These are phyloP conservation scores for Hirtodrosophila trivittata DNA, from an alignment of 2,888 invertebrate genomes.

Conservation along the genomic window DNA sequence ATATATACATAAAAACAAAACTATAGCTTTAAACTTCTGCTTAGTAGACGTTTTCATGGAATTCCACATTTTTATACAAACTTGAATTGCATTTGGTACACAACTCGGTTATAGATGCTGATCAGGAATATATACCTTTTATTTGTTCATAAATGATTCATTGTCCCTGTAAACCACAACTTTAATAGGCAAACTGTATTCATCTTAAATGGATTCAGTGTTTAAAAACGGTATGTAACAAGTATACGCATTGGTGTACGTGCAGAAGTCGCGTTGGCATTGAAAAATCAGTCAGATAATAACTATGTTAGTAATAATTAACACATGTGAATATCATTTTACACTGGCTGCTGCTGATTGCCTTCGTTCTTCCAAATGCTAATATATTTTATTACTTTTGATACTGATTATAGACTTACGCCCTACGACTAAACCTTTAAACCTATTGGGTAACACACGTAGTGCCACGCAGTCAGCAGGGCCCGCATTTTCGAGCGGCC, in stretches of 20 bases:
- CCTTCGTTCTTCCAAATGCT: neutral
- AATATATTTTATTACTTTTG: conserved; percentile 26
- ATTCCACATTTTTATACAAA: too few species aligned
- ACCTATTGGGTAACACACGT: conserved; percentile 58
- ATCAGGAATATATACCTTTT: too few species aligned
- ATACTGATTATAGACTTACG: conserved; percentile 39
- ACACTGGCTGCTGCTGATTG: conserved; percentile 23
- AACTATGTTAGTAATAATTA: conserved; percentile 32
- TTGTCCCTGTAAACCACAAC: too few species aligned
- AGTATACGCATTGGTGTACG: neutral
- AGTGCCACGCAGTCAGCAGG: conserved; percentile 11
- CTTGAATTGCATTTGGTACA: too few species aligned
- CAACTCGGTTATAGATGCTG: too few species aligned
- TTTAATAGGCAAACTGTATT: too few species aligned
- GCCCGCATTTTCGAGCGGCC: conserved; percentile 47
- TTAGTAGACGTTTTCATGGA: too few species aligned
- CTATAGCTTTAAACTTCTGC: too few species aligned
- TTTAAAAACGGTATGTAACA: too few species aligned
- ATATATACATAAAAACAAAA: neutral
- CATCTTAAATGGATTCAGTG: too few species aligned
- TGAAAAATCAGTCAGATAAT: conserved; percentile 21
- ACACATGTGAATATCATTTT: conserved; percentile 37
- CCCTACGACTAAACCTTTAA: too few species aligned
- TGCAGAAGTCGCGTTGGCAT: conserved; percentile 21
- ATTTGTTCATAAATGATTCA: too few species aligned